Percentiles rank a stretch among this genome's conserved stretches.
phyloP scores from a whole-genome alignment of 1,140 invertebrate genomes.

The Oreohelix idahoensis region DNA sequence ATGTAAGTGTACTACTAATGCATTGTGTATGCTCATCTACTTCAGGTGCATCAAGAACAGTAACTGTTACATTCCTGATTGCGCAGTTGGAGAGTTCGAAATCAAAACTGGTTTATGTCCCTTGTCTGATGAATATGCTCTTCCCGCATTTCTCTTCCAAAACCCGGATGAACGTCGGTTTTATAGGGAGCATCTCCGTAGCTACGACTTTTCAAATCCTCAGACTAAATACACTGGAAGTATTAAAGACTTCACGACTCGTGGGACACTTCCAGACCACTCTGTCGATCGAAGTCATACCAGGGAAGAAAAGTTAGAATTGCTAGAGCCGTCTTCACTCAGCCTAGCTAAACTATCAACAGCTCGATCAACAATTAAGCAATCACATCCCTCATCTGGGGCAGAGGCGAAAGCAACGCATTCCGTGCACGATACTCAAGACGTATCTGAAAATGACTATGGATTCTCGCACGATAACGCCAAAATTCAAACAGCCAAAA shows the following conservation, averaged over 20 bases:
- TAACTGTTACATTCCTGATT: constrained; percentile 34
- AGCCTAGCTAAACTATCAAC: too few species aligned
- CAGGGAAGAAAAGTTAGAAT: too few species aligned
- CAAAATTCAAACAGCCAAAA: background rate
- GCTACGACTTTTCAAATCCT: background rate
- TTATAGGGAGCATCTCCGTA: constrained; percentile 3
- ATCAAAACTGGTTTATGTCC: constrained; percentile 44
- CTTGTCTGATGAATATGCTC: constrained; percentile 9
- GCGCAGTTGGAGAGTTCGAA: constrained; percentile 36
- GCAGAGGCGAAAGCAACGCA: too few species aligned
- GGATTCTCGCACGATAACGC: background rate
- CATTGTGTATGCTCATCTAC: too few species aligned
- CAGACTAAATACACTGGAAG: background rate
- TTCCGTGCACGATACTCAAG: background rate
- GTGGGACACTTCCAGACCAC: background rate
- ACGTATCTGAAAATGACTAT: background rate
- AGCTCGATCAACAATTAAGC: too few species aligned
- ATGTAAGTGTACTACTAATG: too few species aligned
- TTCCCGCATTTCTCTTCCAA: background rate
- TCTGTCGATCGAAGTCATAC: too few species aligned
- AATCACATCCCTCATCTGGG: too few species aligned
- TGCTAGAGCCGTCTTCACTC: too few species aligned
- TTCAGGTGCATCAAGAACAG: constrained; percentile 48
- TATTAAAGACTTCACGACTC: background rate
- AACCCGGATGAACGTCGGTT: background rate